These are phyloP conservation scores for Cryptosula pallasiana DNA, from an alignment of 2,888 invertebrate species.

Conservation along the genomic window DNA sequence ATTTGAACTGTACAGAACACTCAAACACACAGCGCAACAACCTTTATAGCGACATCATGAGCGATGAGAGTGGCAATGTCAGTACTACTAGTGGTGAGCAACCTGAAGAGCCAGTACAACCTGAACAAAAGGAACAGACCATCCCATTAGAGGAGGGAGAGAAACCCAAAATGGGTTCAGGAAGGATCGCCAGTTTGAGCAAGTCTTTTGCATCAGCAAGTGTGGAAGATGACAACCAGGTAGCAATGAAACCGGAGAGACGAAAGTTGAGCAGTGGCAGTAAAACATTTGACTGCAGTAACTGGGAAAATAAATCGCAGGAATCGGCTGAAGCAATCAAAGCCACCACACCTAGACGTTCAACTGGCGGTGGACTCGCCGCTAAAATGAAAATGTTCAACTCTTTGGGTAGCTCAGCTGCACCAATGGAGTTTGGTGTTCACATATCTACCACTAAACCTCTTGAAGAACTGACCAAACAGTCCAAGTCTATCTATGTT, in stretches of 20 bases:
- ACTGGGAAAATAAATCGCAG: not conserved
- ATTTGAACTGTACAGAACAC: not conserved
- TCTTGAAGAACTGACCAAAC: slow-evolving; percentile 10
- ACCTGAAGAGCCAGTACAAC: too few species aligned
- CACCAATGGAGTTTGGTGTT: slow-evolving; percentile 23
- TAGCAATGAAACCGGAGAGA: not conserved
- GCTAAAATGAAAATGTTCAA: slow-evolving; percentile 17
- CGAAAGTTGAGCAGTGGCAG: not conserved
- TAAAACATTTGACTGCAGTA: slow-evolving; percentile 13
- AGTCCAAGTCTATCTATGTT: slow-evolving; percentile 12
- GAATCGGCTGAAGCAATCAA: not conserved
- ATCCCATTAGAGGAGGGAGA: not conserved
- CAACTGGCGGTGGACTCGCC: not conserved
- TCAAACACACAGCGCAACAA: not conserved
- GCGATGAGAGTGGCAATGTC: not conserved
- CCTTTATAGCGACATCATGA: not conserved
- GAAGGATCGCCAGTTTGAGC: not conserved
- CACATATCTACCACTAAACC: not conserved
- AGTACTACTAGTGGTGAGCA: not conserved
- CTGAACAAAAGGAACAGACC: too few species aligned
- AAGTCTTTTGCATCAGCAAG: not conserved
- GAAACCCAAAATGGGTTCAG: not conserved
- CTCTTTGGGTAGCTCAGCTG: not conserved
- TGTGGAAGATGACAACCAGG: not conserved
- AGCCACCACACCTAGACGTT: not conserved